Base-by-base conservation (phyloP, 1,140 invertebrate species). In the Probaryconus sp. region DNA sequence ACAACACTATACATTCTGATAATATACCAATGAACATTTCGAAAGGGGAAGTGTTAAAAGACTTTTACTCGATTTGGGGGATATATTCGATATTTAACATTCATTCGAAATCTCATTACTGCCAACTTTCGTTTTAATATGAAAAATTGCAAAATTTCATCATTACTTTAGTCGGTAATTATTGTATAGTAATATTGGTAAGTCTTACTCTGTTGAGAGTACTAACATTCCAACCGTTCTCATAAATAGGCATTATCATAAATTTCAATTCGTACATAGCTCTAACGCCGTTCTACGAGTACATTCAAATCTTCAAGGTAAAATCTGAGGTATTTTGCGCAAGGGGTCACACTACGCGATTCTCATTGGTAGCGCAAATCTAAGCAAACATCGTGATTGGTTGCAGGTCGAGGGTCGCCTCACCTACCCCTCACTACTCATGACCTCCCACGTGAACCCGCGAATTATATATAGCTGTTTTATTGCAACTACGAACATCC, bases 381-480 rank as follows among this genome's bases (percentile, higher is more conserved):
- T 75, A 72, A 79, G 71, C 77, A 55, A 75, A 77, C 58, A 80
- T 80, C 70, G 77, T 75, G 80, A 84, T 85, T 84, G 82, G 83
- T 81, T 74, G 80, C 75, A 81, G 83, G 83, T 83, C 79, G 81
- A 76, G 83, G 83, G 82, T 83, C 79, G 82, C 74, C 78, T 85
- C 82, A 84, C 82, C 83, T 83, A 83, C 79, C 80, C 81, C 79
- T 82, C 79, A 81, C 78, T 75, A 78, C 56, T 78, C 76, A 70
- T 79, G 83, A 85, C 83, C 83, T 85, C 80, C 82, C 83, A 84
- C 83, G 82, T 80, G 65, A 84, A 79, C 78, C 79, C 81, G 78
- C 79, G 79, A 83, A 68, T 61, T 81, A 82, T 77, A 72, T 69
- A 65, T 69, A 51, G 58, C 38, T 35, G 31, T 6, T 47, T 64